Percentiles rank a stretch among this genome's conserved stretches.
Evolutionary conservation across 1,140 invertebrate genomes (phyloP).

Genomic region (Orchesella cincta): DNA sequence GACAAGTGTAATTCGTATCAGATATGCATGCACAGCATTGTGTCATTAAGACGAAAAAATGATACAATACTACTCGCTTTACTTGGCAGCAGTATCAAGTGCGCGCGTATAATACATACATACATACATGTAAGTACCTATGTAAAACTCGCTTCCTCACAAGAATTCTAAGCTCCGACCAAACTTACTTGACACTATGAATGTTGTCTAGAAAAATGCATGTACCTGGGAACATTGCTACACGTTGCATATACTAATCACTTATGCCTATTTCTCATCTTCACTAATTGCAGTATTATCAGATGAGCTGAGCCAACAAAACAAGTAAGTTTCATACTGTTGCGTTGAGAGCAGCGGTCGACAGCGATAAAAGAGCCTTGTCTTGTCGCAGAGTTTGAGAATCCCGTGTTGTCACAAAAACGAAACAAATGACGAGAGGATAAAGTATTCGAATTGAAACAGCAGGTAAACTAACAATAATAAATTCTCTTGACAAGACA

Average conservation of each 20-base stretch:
- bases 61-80: no score
- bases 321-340: neutral
- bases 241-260: slow-evolving; percentile 8
- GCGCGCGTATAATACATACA: no score
- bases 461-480: slow-evolving; percentile 9
- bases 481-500: neutral
- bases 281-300: slow-evolving; percentile 17
- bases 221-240: no score
- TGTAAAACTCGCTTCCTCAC: no score
- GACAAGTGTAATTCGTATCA: slow-evolving; percentile 17
- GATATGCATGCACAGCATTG: neutral
- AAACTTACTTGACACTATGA: no score
- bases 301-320: slow-evolving; percentile 7
- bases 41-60: slow-evolving; percentile 20
- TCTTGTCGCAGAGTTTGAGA: neutral
- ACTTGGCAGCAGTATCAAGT: no score
- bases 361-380: neutral
- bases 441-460: neutral
- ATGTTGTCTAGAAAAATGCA: no score
- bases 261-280: neutral
- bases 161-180: no score
- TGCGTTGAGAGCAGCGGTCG: neutral
- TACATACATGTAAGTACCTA: no score
- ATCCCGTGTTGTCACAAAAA: no score
- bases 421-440: neutral